Percentiles rank a stretch among this genome's conserved stretches.
phyloP scores from a whole-genome alignment of 2,113 vertebrate species.

The Sebastes schlegelii region DNA sequence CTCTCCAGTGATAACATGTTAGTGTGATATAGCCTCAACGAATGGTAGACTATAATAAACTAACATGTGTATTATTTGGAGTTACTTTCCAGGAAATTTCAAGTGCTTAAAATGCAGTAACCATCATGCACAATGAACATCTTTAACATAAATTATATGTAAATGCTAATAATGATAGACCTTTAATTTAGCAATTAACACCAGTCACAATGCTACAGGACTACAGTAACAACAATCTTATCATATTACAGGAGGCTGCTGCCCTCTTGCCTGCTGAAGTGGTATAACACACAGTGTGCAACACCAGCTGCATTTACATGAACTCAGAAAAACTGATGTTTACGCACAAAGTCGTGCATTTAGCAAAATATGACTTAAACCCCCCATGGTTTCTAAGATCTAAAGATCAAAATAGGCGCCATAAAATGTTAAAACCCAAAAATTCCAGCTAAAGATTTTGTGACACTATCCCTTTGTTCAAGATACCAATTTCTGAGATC shows the following conservation, averaged over 20 bases:
- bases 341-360: not conserved
- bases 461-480: not conserved
- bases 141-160: not conserved
- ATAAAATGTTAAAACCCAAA: not conserved
- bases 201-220: not conserved
- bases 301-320: not conserved
- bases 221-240: not conserved
- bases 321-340: not conserved
- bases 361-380: not conserved
- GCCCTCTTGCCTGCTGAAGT: conserved; percentile 62
- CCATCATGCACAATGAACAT: not conserved
- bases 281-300: conserved; percentile 46
- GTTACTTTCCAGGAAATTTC: not conserved
- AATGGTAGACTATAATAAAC: not conserved
- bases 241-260: conserved; percentile 43
- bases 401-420: not conserved
- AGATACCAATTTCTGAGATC: not conserved
- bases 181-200: not conserved
- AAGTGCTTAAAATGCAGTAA: not conserved
- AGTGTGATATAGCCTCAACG: not conserved
- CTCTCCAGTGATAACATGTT: not conserved
- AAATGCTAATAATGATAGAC: not conserved
- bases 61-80: not conserved
- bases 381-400: not conserved
- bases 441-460: not conserved